Percentiles rank a stretch among this genome's conserved stretches.
Conservation (phyloP, 2,888 invertebrate genomes). For the Trilocha varians region DNA sequence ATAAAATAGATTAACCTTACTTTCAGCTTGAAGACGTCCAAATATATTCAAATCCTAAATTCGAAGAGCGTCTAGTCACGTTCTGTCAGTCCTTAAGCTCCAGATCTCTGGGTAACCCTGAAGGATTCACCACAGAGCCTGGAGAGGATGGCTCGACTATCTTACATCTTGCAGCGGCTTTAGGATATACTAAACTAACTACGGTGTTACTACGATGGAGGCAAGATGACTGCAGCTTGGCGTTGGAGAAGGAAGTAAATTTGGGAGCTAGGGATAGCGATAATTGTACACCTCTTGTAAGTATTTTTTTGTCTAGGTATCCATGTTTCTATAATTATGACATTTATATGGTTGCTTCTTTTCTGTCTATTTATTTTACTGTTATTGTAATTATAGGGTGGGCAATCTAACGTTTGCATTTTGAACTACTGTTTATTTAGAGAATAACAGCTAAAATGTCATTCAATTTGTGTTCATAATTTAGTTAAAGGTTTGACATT, state of each 20-base stretch:
- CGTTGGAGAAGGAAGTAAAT: conserved; percentile 93
- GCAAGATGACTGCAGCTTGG: conserved; percentile 88
- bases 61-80: conserved; percentile 89
- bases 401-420: too few relatives aligned
- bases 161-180: conserved; percentile 90
- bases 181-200: conserved; percentile 90
- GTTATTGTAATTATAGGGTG: too few relatives aligned
- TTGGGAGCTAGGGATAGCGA: conserved; percentile 91
- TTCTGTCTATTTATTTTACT: too few relatives aligned
- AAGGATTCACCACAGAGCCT: conserved; percentile 67
- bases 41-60: conserved; percentile 78
- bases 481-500: too few relatives aligned
- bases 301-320: conserved; percentile 14
- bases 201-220: conserved; percentile 90
- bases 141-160: conserved; percentile 77
- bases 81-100: conserved; percentile 85
- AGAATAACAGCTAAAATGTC: too few relatives aligned
- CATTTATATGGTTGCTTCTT: too few relatives aligned
- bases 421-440: too few relatives aligned
- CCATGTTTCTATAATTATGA: not conserved
- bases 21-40: conserved; percentile 75
- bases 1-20: not conserved
- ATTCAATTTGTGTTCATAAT: too few relatives aligned
- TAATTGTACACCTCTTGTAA: conserved; percentile 92
- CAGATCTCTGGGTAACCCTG: conserved; percentile 63